Evolutionary conservation across 2,113 vertebrate species (phyloP), one percentile per base, ranked within the genome.

Genomic region (Ariopsis seemanni): DNA sequence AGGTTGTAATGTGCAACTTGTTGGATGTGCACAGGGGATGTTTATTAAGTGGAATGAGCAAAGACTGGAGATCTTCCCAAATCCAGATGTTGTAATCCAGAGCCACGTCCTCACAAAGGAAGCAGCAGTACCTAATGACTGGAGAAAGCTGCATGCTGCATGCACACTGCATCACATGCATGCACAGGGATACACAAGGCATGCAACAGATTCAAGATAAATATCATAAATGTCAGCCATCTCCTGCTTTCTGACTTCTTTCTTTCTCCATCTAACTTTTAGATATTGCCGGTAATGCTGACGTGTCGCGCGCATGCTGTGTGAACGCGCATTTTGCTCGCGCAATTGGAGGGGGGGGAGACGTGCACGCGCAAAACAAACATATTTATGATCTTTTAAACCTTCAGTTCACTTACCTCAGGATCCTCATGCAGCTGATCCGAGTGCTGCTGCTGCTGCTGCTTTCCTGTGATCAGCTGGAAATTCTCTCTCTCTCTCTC

Each of bases 51-150:
- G 57, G 18, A 62, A 42, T 30, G 5, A 62, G 57, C 20, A 1
- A 62, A 12, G 57, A 4, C 57, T 82, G 79, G 1, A 25, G 5
- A 30, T 25, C 27, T 81, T 81, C 53, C 57, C 30, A 81, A 58
- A 81, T 62, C 79, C 79, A 82, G 79, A 82, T 82, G 79, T 82
- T 82, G 60, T 82, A 82, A 82, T 82, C 20, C 79, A 62, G 10
- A 89, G 88, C 88, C 88, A 89, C 88, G 88, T 89, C 88, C 88
- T 60, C 85, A 89, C 42, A 77, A 60, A 60, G 82, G 82, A 84
- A 78, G 74, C 50, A 63, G 58, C 27, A 67, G 25, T 81, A 42
- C 42, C 42, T 42, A 72, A 81, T 69, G 27, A 77, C n/a, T 79
- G 20, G 11, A 57, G 75, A 57, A 69, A 60, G 14, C 20, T 79